These are phyloP conservation scores for Isoperla grammatica DNA, from an alignment of 2,888 invertebrate genomes.

Conservation along the genomic window DNA sequence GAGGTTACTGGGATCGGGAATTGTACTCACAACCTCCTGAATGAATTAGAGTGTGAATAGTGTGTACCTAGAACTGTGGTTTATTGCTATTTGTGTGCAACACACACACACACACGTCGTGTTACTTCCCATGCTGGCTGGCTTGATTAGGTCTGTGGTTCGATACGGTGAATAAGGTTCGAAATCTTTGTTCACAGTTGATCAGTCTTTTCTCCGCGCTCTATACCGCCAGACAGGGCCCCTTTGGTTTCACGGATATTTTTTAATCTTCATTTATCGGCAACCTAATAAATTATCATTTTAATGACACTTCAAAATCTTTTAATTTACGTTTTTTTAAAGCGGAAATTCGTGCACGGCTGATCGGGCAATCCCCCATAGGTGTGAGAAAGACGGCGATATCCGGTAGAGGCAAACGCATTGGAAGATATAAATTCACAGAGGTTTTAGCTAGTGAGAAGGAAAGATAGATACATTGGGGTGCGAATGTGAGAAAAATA, in stretches of 20 bases:
- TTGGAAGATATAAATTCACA: neutral
- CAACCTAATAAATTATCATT: constrained; percentile 11
- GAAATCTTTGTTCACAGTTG: too few species aligned
- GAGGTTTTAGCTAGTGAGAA: neutral
- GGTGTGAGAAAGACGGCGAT: neutral
- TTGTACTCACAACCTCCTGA: too few species aligned
- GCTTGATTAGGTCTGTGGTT: too few species aligned
- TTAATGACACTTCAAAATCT: constrained; percentile 19
- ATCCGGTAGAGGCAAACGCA: neutral
- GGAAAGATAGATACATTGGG: neutral
- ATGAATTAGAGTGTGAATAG: too few species aligned
- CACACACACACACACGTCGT: too few species aligned
- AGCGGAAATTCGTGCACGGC: neutral
- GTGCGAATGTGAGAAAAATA: constrained; percentile 18
- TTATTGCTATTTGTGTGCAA: too few species aligned
- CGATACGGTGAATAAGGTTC: too few species aligned
- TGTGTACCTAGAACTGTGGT: too few species aligned
- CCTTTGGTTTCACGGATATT: neutral
- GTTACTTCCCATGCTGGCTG: too few species aligned
- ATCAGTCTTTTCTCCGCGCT: too few species aligned
- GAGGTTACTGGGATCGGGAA: too few species aligned
- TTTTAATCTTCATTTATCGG: constrained; percentile 19
- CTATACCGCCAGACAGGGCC: too few species aligned
- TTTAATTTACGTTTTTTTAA: constrained; percentile 13
- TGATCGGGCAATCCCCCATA: constrained; percentile 5